Evolutionary conservation across 2,113 vertebrate species (phyloP).

Genomic region (Eulemur macaco): DNA sequence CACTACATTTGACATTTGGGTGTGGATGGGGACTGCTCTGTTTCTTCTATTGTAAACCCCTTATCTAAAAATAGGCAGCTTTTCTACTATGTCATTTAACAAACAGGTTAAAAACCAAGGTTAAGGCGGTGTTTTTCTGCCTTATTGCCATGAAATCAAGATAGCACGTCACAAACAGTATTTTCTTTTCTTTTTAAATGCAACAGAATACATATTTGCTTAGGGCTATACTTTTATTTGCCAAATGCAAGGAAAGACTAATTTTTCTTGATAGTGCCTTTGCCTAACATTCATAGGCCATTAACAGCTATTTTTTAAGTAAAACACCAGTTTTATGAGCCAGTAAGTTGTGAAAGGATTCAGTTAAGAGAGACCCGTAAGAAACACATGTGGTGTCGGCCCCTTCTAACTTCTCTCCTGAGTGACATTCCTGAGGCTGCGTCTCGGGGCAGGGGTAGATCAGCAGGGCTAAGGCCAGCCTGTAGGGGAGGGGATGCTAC

Average conservation of each 20-base stretch:
- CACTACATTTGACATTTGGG: background rate
- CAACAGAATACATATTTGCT: background rate
- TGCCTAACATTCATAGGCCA: background rate
- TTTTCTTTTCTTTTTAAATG: background rate
- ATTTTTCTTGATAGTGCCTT: background rate
- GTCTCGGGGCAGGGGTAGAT: background rate
- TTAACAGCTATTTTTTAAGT: background rate
- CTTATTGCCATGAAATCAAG: background rate
- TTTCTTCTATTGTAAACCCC: background rate
- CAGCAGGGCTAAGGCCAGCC: background rate
- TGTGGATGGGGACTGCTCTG: background rate
- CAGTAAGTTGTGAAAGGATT: background rate
- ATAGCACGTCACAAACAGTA: background rate
- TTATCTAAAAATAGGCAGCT: background rate
- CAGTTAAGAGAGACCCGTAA: background rate
- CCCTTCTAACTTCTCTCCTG: background rate
- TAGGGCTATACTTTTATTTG: background rate
- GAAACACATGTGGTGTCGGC: rapidly evolving
- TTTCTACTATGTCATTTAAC: background rate
- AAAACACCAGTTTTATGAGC: background rate
- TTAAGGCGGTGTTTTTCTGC: background rate
- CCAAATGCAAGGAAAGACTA: background rate
- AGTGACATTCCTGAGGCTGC: background rate
- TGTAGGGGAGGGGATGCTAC: background rate
- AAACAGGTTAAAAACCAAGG: background rate